phyloP scores from a whole-genome alignment of 1,140 invertebrate genomes.

The Diprion similis region DNA sequence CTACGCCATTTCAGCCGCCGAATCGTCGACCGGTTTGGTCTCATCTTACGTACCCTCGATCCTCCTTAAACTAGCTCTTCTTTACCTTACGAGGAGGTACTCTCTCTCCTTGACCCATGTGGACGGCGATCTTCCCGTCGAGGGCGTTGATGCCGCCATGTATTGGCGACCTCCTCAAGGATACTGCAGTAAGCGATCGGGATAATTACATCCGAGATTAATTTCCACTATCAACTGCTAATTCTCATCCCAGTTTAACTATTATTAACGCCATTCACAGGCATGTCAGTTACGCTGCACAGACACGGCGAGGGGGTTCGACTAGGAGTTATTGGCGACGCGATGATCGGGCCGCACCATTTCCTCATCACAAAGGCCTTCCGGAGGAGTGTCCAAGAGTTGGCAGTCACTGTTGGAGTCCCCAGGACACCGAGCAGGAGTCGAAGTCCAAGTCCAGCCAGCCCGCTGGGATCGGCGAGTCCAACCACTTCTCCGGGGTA shows the following conservation, averaged over 20 bases:
- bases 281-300: constrained; percentile 78
- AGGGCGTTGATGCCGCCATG: constrained; percentile 71
- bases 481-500: constrained; percentile 45
- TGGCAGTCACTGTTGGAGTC: constrained; percentile 57
- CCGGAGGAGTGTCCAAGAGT: constrained; percentile 57
- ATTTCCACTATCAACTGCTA: constrained; percentile 20
- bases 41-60: constrained; percentile 73
- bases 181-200: constrained; percentile 73
- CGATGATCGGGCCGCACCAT: constrained; percentile 70
- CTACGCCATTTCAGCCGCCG: constrained; percentile 72
- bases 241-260: constrained; percentile 10
- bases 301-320: constrained; percentile 73
- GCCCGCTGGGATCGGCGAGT: constrained; percentile 34
- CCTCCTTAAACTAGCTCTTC: constrained; percentile 71
- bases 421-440: constrained; percentile 43
- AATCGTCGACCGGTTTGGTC: constrained; percentile 71
- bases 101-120: constrained; percentile 77
- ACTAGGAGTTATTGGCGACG: constrained; percentile 79
- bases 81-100: constrained; percentile 75
- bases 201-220: constrained; percentile 20
- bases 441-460: constrained; percentile 43
- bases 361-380: constrained; percentile 61
- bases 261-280: constrained; percentile 57
- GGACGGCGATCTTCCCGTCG: constrained; percentile 70
- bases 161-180: constrained; percentile 82